Evolutionary conservation across 2,888 invertebrate species (phyloP).

Genomic region (Bhutanitis thaidina): DNA sequence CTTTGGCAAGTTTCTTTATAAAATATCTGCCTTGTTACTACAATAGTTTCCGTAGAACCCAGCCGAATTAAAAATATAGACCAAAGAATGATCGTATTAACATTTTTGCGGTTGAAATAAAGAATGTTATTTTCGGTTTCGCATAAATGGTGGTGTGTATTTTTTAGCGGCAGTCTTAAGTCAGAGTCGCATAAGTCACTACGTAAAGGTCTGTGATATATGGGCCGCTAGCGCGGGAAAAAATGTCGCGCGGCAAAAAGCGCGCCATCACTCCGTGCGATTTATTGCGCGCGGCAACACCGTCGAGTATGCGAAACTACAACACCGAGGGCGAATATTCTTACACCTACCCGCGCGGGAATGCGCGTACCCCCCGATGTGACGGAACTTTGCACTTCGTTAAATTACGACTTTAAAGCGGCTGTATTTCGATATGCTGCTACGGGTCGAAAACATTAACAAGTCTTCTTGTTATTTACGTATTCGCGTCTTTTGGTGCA

Average conservation of each 20-base stretch:
- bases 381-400: slow-evolving; percentile 76
- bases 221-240: slow-evolving; percentile 74
- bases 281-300: slow-evolving; percentile 69
- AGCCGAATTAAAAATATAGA: too few relatives aligned
- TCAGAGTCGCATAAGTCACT: slow-evolving; percentile 63
- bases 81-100: too few relatives aligned
- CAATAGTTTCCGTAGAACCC: too few relatives aligned
- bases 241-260: slow-evolving; percentile 75
- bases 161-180: slow-evolving; percentile 40
- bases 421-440: slow-evolving; percentile 36
- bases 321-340: slow-evolving; percentile 52
- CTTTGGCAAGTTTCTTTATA: slow-evolving; percentile 23
- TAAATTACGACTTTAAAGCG: slow-evolving; percentile 66
- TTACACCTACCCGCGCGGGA: slow-evolving; percentile 58
- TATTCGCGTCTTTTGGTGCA: background rate
- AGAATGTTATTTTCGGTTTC: too few relatives aligned
- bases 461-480: slow-evolving; percentile 22
- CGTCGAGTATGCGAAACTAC: slow-evolving; percentile 66
- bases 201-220: slow-evolving; percentile 59
- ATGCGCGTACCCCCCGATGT: slow-evolving; percentile 72
- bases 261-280: slow-evolving; percentile 68
- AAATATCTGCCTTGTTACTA: background rate
- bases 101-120: too few relatives aligned
- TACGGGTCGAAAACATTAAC: slow-evolving; percentile 23
- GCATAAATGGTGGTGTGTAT: slow-evolving; percentile 34